These are phyloP conservation scores for Arenaria interpres DNA, from an alignment of 2,113 vertebrate species.

Conservation along the genomic window DNA sequence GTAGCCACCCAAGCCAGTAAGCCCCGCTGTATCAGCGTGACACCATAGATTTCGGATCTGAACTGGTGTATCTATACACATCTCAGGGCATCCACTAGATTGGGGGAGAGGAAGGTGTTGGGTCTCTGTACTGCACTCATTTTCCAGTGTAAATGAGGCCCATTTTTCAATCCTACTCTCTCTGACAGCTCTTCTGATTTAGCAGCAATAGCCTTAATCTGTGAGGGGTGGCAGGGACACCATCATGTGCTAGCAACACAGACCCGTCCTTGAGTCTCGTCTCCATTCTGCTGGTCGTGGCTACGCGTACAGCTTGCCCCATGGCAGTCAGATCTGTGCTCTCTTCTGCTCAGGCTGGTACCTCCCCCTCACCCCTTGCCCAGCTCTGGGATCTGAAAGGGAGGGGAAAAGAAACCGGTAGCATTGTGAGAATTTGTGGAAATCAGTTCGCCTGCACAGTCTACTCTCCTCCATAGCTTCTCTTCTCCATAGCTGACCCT, in stretches of 20 bases:
- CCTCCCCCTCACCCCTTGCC: background rate
- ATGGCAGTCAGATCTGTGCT: background rate
- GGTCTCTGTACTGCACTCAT: background rate
- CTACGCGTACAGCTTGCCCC: background rate
- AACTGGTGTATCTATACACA: background rate
- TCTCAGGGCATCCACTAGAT: background rate
- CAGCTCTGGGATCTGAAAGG: background rate
- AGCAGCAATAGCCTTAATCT: background rate
- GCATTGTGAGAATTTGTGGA: background rate
- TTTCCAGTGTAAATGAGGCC: background rate
- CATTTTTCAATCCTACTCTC: background rate
- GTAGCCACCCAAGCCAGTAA: background rate
- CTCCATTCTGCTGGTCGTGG: background rate
- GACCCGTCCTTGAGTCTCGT: background rate
- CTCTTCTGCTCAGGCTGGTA: accelerated
- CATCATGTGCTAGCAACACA: background rate
- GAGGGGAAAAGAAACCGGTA: background rate
- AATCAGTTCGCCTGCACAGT: background rate
- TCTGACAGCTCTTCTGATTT: background rate
- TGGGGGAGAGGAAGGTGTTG: background rate
- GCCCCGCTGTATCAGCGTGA: background rate
- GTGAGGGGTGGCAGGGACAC: background rate
- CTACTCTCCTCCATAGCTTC: background rate
- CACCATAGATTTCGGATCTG: background rate
- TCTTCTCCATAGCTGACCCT: background rate